Conservation (phyloP, 2,113 vertebrate genomes). For the Ploceus nigricollis region DNA sequence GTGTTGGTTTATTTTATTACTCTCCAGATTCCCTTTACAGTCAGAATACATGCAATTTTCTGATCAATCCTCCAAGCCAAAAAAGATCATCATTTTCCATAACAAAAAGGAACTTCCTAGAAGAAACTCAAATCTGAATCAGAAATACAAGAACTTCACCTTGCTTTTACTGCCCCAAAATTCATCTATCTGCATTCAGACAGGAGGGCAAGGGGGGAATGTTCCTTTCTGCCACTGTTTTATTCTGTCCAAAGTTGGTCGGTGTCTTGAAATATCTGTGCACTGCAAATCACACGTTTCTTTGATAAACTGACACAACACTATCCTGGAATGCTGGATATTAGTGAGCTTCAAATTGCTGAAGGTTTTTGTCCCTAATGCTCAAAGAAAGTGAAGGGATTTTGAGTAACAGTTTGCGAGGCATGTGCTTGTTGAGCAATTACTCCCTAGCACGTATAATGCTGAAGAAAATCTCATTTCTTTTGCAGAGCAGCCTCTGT, state of each 20-base stretch:
- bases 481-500: conserved; percentile 18
- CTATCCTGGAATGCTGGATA: not conserved
- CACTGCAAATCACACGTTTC: not conserved
- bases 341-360: not conserved
- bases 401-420: not conserved
- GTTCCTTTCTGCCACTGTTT: not conserved
- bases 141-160: not conserved
- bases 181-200: not conserved
- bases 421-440: not conserved
- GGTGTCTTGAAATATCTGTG: not conserved
- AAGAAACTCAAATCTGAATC: not conserved
- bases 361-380: not conserved
- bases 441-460: not conserved
- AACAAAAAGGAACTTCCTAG: not conserved
- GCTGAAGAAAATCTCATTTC: not conserved
- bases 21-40: not conserved
- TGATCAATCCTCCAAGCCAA: not conserved
- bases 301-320: not conserved
- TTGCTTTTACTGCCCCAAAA: not conserved
- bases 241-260: not conserved
- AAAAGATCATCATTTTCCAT: not conserved
- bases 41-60: not conserved
- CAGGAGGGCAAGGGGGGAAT: not conserved
- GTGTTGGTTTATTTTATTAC: not conserved
- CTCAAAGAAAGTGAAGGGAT: not conserved